phyloP scores from a whole-genome alignment of 1,140 invertebrate species.

The Cardiocondyla obscurior region DNA sequence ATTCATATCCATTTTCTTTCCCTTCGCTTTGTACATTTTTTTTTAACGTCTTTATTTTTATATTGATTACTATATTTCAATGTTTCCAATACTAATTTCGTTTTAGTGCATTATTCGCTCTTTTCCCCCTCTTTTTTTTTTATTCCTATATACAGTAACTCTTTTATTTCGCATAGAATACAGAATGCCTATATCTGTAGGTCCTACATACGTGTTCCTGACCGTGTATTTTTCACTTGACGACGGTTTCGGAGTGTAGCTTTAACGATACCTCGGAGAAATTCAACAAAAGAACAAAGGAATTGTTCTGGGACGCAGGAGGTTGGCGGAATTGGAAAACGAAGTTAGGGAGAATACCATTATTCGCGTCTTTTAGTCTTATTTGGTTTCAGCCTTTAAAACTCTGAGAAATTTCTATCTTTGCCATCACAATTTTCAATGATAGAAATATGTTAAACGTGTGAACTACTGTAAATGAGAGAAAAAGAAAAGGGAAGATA shows the following conservation, averaged over 20 bases:
- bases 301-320: conserved; percentile 34
- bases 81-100: conserved; percentile 21
- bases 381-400: conserved; percentile 16
- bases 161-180: conserved; percentile 31
- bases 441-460: not conserved
- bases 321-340: conserved; percentile 49
- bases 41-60: conserved; percentile 26
- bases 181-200: not conserved
- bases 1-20: not conserved
- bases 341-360: conserved; percentile 52
- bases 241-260: conserved; percentile 32
- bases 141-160: conserved; percentile 11
- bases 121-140: not conserved
- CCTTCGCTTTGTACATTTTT: not conserved
- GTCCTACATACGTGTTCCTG: not conserved
- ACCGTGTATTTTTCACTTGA: conserved; percentile 45
- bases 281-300: conserved; percentile 49
- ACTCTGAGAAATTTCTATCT: conserved; percentile 50
- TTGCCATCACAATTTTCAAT: not conserved
- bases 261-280: conserved; percentile 70
- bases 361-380: conserved; percentile 53
- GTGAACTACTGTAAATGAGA: not conserved
- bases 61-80: not conserved
- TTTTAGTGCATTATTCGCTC: not conserved
- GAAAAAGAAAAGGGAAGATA: too few relatives aligned